These are phyloP conservation scores for Choloepus hoffmanni DNA, from an alignment of 2,113 vertebrate genomes.

Conservation along the genomic window DNA sequence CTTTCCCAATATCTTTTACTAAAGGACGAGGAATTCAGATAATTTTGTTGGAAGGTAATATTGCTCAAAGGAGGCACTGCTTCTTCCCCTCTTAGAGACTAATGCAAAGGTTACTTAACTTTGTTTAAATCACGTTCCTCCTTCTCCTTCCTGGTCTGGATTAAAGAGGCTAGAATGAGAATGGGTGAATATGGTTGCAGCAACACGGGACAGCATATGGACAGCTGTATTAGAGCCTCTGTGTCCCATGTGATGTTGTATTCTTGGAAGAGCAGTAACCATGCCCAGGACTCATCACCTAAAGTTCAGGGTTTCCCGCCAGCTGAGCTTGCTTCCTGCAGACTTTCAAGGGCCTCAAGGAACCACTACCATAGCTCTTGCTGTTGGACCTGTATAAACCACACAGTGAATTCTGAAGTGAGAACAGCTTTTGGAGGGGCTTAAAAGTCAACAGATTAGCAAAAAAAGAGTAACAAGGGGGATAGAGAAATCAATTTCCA, in stretches of 20 bases:
- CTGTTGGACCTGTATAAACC: background rate
- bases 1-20: conserved; percentile 1
- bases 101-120: background rate
- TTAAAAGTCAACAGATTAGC: background rate
- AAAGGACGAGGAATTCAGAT: conserved; percentile 13
- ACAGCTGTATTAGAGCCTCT: background rate
- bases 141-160: background rate
- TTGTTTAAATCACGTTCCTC: conserved; percentile 19
- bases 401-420: background rate
- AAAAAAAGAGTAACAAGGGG: background rate
- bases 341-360: background rate
- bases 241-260: background rate
- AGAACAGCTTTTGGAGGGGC: background rate
- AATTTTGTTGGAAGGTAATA: background rate
- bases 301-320: background rate
- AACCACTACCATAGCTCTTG: background rate
- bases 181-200: background rate
- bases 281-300: background rate
- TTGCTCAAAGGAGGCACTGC: background rate
- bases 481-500: conserved; percentile 16
- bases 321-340: background rate
- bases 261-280: background rate
- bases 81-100: conserved; percentile 16
- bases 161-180: background rate
- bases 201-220: background rate